phyloP scores from a whole-genome alignment of 2,888 invertebrate species.

The Apamea crenata region DNA sequence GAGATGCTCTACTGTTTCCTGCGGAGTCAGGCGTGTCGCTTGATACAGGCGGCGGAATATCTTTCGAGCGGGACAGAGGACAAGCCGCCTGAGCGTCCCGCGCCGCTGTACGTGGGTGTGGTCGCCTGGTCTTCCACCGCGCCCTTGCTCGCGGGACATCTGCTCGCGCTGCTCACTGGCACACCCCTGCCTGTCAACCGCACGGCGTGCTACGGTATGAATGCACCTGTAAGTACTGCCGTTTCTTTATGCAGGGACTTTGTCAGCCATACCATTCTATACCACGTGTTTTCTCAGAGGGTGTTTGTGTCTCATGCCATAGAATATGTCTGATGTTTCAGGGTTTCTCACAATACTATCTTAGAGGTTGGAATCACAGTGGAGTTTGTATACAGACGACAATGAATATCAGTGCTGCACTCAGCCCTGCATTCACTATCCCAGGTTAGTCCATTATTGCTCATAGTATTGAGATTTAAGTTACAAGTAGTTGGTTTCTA shows the following conservation, averaged over 20 bases:
- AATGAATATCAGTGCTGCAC: conserved; percentile 93
- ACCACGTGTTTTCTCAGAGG: background rate
- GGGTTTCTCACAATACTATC: conserved; percentile 90
- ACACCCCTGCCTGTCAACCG: conserved; percentile 73
- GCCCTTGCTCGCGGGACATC: conserved; percentile 90
- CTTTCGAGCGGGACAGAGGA: conserved; percentile 76
- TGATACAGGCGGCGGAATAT: conserved; percentile 89
- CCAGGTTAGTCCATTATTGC: conserved; percentile 87
- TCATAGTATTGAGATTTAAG: background rate
- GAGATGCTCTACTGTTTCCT: conserved; percentile 95
- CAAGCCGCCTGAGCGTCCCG: conserved; percentile 63
- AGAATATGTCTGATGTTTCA: conserved; percentile 63
- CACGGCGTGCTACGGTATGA: conserved; percentile 70
- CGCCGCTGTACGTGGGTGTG: conserved; percentile 85
- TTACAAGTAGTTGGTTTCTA: background rate
- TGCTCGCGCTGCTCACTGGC: conserved; percentile 92
- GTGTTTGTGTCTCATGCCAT: background rate
- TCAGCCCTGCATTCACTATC: conserved; percentile 95
- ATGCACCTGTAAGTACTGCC: conserved; percentile 70
- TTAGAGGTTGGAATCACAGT: conserved; percentile 92
- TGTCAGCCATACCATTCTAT: background rate
- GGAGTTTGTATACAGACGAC: conserved; percentile 93
- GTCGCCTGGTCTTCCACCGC: conserved; percentile 84
- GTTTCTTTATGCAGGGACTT: background rate
- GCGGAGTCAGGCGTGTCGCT: conserved; percentile 92